Evolutionary conservation across 2,888 invertebrate species (phyloP).

Genomic region (Digitonthophagus gazella): DNA sequence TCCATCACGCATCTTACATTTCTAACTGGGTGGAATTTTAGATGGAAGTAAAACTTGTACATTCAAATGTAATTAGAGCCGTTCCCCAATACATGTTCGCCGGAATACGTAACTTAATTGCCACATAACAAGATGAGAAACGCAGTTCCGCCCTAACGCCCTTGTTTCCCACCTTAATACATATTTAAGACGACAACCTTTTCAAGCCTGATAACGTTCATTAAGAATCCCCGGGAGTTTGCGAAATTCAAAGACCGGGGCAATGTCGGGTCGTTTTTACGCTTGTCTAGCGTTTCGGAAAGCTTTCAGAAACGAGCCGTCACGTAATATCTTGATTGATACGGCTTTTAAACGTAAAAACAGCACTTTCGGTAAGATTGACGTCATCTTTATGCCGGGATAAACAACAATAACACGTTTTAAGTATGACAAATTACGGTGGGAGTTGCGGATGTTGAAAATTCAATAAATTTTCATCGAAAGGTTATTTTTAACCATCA

Average conservation of each 20-base stretch:
- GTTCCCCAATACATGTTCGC: not conserved
- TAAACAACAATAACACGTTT: slow-evolving; percentile 14
- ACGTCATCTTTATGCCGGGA: slow-evolving; percentile 4
- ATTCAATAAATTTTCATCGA: slow-evolving; percentile 3
- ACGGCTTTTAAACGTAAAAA: slow-evolving; percentile 23
- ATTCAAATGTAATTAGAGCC: not conserved
- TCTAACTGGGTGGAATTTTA: not conserved
- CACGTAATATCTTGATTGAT: slow-evolving; percentile 28
- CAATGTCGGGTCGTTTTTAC: no score
- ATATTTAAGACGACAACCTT: not conserved
- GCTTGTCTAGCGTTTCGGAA: not conserved
- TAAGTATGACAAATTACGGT: slow-evolving; percentile 16
- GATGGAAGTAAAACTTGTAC: not conserved
- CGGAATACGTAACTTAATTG: not conserved
- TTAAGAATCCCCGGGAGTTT: not conserved
- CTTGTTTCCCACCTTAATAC: not conserved
- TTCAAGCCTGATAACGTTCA: not conserved
- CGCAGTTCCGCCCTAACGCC: not conserved
- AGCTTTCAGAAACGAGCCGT: slow-evolving; percentile 22
- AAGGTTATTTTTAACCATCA: no score
- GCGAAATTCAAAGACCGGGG: slow-evolving; percentile 1
- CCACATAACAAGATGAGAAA: not conserved
- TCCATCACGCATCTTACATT: not conserved
- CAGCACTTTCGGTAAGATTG: slow-evolving; percentile 17
- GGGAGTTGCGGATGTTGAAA: not conserved